Conservation (phyloP, 2,797 vertebrate genomes). For the Telmatherina bonti region DNA sequence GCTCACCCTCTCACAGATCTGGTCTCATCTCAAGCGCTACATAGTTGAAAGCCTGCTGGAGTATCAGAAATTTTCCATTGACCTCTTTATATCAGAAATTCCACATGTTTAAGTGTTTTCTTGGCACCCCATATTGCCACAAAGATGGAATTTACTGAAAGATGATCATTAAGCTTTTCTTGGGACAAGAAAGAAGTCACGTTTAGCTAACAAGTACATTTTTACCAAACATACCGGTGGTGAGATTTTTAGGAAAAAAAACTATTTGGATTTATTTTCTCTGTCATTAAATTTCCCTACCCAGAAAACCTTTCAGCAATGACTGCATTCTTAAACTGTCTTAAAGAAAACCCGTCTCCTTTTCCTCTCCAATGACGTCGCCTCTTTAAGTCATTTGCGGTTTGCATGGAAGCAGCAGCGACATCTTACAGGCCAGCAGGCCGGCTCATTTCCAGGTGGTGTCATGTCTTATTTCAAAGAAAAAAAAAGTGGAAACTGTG, state of each 20-base stretch:
- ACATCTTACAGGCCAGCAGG: slow-evolving; percentile 21
- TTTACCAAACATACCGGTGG: slow-evolving; percentile 24
- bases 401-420: slow-evolving; percentile 56
- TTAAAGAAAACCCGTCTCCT: slow-evolving; percentile 4
- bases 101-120: slow-evolving; percentile 49
- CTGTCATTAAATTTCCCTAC: slow-evolving; percentile 19
- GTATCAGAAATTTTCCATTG: slow-evolving; percentile 56
- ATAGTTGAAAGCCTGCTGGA: slow-evolving; percentile 52
- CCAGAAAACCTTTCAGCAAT: slow-evolving; percentile 40
- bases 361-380: slow-evolving; percentile 43
- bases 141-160: neutral
- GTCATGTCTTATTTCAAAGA: slow-evolving; percentile 32
- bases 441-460: slow-evolving; percentile 30
- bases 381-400: slow-evolving; percentile 55
- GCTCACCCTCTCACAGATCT: slow-evolving; percentile 23
- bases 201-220: slow-evolving; percentile 14
- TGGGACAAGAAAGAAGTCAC: neutral
- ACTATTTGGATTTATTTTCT: neutral
- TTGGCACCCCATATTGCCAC: slow-evolving; percentile 18
- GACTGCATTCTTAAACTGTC: slow-evolving; percentile 11
- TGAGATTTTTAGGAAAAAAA: slow-evolving; percentile 10
- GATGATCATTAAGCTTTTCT: slow-evolving; percentile 22
- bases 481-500: slow-evolving; percentile 40
- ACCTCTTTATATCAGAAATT: slow-evolving; percentile 61
- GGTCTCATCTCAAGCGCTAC: slow-evolving; percentile 13